A percentile compares a stretch with the other conserved stretches of the same genome.
Evolutionary conservation across 2,113 vertebrate species (phyloP).

Genomic region (Dasyprocta punctata): DNA sequence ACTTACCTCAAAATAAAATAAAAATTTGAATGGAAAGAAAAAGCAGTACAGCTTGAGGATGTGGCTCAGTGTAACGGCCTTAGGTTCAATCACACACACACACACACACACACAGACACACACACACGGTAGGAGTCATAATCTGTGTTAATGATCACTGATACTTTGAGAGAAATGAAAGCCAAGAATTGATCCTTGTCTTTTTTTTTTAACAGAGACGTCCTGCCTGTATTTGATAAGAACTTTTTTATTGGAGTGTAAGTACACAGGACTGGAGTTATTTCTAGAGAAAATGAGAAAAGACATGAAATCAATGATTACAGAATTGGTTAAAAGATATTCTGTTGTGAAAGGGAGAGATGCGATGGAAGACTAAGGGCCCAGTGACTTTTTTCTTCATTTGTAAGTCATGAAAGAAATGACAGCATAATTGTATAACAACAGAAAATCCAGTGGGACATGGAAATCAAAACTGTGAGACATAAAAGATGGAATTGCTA

Average conservation of each 20-base stretch:
- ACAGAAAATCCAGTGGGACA: not conserved
- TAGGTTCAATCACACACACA: too few relatives aligned
- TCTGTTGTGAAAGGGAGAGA: not conserved
- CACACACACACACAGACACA: not conserved
- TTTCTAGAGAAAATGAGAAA: not conserved
- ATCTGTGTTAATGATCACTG: not conserved
- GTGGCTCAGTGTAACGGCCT: not conserved
- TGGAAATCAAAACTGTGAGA: not conserved
- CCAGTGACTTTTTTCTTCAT: not conserved
- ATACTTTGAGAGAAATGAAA: not conserved
- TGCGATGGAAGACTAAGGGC: not conserved
- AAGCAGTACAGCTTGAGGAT: not conserved
- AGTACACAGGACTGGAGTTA: not conserved
- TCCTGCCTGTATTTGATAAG: not conserved
- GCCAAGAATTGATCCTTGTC: not conserved
- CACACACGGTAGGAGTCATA: not conserved
- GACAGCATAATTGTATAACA: not conserved
- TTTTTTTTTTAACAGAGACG: not conserved
- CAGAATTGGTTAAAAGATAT: not conserved
- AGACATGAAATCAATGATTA: not conserved
- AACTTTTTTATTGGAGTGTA: not conserved
- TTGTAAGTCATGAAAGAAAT: conserved; percentile 4
- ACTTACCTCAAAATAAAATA: not conserved
- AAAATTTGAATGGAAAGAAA: not conserved
- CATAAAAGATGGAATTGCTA: not conserved